phyloP scores from a whole-genome alignment of 1,140 invertebrate genomes.

The Pseudomyrmex flavicornis region DNA sequence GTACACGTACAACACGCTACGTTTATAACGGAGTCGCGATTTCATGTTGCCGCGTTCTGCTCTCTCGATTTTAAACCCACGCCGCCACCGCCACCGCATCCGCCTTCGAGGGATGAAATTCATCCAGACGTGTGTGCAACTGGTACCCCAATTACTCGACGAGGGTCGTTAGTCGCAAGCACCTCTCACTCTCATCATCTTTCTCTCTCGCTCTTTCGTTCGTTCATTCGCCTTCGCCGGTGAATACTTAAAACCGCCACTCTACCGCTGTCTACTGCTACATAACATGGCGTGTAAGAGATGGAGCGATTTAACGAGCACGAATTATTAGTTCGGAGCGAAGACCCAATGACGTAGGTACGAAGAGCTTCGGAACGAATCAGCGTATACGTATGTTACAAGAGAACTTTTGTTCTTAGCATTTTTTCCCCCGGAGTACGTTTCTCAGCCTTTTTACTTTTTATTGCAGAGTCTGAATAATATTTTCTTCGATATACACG shows the following conservation, averaged over 20 bases:
- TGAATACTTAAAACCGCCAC: slow-evolving; percentile 59
- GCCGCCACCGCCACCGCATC: background rate
- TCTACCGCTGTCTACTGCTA: slow-evolving; percentile 1
- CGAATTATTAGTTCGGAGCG: slow-evolving; percentile 28
- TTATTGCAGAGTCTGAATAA: background rate
- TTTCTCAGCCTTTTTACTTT: too few species aligned
- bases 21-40: slow-evolving; percentile 30
- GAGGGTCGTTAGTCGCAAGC: slow-evolving; percentile 67
- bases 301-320: slow-evolving; percentile 45
- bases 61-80: slow-evolving; percentile 18
- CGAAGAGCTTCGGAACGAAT: background rate
- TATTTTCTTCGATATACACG: too few species aligned
- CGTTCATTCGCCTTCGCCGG: background rate
- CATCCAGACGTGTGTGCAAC: slow-evolving; percentile 75
- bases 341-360: background rate
- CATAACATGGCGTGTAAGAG: slow-evolving; percentile 44
- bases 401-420: background rate
- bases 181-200: slow-evolving; percentile 23
- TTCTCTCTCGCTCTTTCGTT: slow-evolving; percentile 33
- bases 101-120: slow-evolving; percentile 70
- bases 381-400: too few species aligned
- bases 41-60: slow-evolving; percentile 10
- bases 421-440: too few species aligned
- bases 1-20: background rate
- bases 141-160: slow-evolving; percentile 74